phyloP scores from a whole-genome alignment of 2,113 vertebrate genomes.

The Sebastes fasciatus region DNA sequence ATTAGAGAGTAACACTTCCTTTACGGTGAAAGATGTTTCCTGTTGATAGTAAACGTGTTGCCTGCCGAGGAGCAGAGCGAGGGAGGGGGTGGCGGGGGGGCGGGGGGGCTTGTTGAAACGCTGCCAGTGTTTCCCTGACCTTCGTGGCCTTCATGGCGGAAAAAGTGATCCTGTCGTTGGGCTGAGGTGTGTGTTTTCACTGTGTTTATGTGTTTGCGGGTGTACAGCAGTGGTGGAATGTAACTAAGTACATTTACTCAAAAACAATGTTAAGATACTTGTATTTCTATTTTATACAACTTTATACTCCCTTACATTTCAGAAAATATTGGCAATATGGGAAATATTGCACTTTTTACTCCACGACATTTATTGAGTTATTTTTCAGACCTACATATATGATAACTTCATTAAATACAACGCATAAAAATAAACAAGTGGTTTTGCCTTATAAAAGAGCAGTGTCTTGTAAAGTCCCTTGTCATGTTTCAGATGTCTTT shows the following conservation, averaged over 20 bases:
- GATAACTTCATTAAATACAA: neutral
- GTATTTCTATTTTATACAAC: neutral
- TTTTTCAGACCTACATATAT: neutral
- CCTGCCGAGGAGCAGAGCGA: conserved; percentile 49
- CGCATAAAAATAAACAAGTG: neutral
- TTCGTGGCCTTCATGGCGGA: conserved; percentile 73
- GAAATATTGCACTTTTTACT: neutral
- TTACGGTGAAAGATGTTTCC: conserved; percentile 95
- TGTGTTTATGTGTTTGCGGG: conserved; percentile 53
- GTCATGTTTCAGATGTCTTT: neutral
- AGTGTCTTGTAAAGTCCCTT: neutral
- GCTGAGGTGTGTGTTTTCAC: conserved; percentile 69
- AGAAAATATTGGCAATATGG: neutral
- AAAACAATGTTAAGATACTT: neutral
- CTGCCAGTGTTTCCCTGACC: conserved; percentile 87
- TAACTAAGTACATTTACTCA: conserved; percentile 23
- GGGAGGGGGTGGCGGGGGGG: neutral
- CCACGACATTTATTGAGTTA: neutral
- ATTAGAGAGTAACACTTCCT: conserved; percentile 92
- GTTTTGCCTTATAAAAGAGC: neutral
- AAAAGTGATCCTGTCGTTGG: conserved; percentile 75
- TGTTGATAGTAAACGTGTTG: conserved; percentile 89
- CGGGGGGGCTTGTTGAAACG: conserved; percentile 49
- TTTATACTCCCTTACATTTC: neutral
- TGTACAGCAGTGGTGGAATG: conserved; percentile 37